Evolutionary conservation across 2,888 invertebrate genomes (phyloP), one percentile per base, ranked within the genome.

Genomic region (Pelosia muscerda): DNA sequence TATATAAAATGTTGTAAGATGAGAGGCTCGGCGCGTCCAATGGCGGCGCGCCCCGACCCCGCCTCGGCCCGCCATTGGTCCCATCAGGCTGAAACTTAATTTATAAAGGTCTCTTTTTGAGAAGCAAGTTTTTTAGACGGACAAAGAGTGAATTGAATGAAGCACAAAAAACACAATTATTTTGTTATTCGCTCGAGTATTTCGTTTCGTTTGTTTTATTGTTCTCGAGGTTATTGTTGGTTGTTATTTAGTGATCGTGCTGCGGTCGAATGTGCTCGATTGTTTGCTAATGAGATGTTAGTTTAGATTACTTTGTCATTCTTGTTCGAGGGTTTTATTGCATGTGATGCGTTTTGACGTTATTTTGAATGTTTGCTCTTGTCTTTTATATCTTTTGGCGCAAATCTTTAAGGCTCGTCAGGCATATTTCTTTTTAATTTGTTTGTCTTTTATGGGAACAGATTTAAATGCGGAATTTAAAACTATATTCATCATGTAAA

Each of bases 31-130:
- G 70, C 67, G 68, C 81, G 69, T 72, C 95, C 94, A 94, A 94
- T 95, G 74, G 85, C 69, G 69, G 64, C 15, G 72, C 77, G 49
- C 63, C 59, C 23, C 69, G 81, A 81, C 88, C 85, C 90, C 93
- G 92, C 93, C 93, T 87, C 90, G 78, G 81, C 25, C 11, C 65
- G 34, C 69, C 76, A 95, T 95, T 95, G 95, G 95, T 82, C 75
- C 74, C 69, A 73, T 65, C 77, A 88, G 85, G 90, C 89, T 92
- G 94, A 93, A 94, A 93, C 94, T 93, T 91, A 92, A 93, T 92
- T 94, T 93, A 92, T 91, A 94, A 94, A 94, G 92, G 94, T 94
- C 93, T 92, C 94, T 94, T 92, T 94, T 94, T 87, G 91, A 93
- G 91, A 92, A 90, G 87, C 88, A 85, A 89, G 91, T 91, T 92